These are phyloP conservation scores for Stenchaetothrips biformis DNA, from an alignment of 2,888 invertebrate species.

Conservation along the genomic window DNA sequence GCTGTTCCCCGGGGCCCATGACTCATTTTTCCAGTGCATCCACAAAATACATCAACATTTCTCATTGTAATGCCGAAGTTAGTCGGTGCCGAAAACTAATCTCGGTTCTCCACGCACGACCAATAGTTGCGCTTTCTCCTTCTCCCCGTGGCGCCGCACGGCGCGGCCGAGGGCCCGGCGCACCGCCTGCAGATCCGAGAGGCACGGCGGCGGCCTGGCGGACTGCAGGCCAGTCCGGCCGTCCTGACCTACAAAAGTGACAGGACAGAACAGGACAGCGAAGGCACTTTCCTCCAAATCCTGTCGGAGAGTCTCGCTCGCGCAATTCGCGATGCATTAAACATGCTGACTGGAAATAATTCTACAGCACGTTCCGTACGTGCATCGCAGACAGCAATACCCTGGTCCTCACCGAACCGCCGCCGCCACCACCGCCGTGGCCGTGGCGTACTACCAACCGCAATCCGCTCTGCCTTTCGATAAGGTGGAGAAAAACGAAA, in stretches of 20 bases:
- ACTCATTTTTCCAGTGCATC: no score
- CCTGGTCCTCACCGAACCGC: neutral
- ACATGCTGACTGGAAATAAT: slow-evolving; percentile 25
- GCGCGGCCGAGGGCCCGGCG: neutral
- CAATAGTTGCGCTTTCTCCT: slow-evolving; percentile 13
- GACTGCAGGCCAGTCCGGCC: neutral
- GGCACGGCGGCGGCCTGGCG: no score
- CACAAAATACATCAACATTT: no score
- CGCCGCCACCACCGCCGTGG: neutral
- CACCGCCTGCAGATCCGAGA: neutral
- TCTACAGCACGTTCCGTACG: slow-evolving; percentile 18
- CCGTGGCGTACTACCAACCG: neutral
- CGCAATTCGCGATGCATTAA: slow-evolving; percentile 21
- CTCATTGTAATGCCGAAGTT: no score
- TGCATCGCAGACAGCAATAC: neutral
- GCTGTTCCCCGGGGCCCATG: no score
- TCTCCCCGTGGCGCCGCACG: neutral
- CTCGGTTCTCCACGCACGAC: neutral
- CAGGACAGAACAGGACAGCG: neutral
- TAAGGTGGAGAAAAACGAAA: no score
- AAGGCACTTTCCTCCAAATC: slow-evolving; percentile 15
- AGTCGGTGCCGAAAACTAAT: no score
- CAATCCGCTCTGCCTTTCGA: neutral
- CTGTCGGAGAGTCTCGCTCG: neutral
- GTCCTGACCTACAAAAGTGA: slow-evolving; percentile 24